Conservation (phyloP, 64 coral and sea anemone species). For the Anthopleura sola region DNA sequence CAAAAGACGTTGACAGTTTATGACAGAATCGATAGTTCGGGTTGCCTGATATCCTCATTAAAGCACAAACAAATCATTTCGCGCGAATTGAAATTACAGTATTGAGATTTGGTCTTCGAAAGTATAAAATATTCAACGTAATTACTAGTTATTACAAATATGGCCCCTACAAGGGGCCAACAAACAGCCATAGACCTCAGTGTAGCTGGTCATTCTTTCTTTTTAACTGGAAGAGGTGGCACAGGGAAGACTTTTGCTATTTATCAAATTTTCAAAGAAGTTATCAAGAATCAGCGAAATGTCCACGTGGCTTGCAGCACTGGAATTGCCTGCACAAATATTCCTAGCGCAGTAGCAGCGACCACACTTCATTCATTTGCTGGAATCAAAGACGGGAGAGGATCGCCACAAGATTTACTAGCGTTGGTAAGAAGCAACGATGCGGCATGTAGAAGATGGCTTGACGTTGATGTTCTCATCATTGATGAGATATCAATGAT, state of each 20-base stretch:
- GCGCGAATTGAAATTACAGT: too few relatives aligned
- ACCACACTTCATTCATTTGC: not conserved
- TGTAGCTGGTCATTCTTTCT: not conserved
- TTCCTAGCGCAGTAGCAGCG: not conserved
- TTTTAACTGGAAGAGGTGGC: not conserved
- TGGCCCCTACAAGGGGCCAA: too few relatives aligned
- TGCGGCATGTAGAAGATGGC: not conserved
- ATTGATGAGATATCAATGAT: constrained; percentile 10
- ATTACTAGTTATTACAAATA: too few relatives aligned
- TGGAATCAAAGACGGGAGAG: not conserved
- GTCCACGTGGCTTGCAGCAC: not conserved
- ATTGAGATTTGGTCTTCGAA: too few relatives aligned
- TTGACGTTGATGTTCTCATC: not conserved
- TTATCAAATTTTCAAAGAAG: not conserved
- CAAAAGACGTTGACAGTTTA: too few relatives aligned
- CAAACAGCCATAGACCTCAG: too few relatives aligned
- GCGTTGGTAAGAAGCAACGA: not conserved
- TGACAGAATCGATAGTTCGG: too few relatives aligned
- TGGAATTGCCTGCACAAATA: not conserved
- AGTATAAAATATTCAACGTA: too few relatives aligned
- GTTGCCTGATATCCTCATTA: too few relatives aligned
- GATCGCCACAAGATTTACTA: not conserved
- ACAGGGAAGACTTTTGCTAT: not conserved
- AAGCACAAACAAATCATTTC: too few relatives aligned
- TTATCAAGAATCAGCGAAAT: not conserved